Evolutionary conservation across 2,888 invertebrate genomes (phyloP).

Genomic region (Dolomedes plantarius): DNA sequence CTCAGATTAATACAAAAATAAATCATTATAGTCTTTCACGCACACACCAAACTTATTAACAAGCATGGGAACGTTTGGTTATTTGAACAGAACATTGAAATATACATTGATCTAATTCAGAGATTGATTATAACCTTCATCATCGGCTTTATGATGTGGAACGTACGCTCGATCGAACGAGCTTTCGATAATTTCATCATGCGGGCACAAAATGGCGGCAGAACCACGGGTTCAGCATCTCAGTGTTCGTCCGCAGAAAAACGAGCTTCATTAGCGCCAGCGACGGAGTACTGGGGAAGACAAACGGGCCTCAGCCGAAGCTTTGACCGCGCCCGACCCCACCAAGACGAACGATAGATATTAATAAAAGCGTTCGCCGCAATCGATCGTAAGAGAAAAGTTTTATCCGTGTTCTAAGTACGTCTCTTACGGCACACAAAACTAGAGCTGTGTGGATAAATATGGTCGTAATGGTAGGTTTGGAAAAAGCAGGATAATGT

Average conservation of each 20-base stretch:
- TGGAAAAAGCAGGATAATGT: not conserved
- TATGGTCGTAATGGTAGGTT: not conserved
- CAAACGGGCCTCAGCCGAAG: slow-evolving; percentile 26
- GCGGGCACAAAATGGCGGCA: not conserved
- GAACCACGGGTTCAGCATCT: not conserved
- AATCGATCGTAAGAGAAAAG: not conserved
- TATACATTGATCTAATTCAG: no score
- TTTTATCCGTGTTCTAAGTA: not conserved
- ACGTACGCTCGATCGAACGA: no score
- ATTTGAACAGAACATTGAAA: no score
- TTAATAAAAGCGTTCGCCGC: slow-evolving; percentile 46
- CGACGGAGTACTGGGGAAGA: slow-evolving; percentile 33
- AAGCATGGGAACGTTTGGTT: no score
- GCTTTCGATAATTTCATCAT: no score
- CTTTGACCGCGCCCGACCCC: slow-evolving; percentile 38
- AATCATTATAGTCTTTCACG: no score
- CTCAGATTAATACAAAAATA: no score
- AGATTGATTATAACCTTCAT: no score
- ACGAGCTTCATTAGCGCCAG: slow-evolving; percentile 50
- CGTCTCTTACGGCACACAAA: no score
- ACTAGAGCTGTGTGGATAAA: not conserved
- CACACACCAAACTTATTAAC: no score
- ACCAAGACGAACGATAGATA: slow-evolving; percentile 44
- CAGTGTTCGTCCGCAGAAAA: not conserved
- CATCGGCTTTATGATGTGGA: no score